Evolutionary conservation across 2,888 invertebrate genomes (phyloP).

Genomic region (Lydus trimaculatus): DNA sequence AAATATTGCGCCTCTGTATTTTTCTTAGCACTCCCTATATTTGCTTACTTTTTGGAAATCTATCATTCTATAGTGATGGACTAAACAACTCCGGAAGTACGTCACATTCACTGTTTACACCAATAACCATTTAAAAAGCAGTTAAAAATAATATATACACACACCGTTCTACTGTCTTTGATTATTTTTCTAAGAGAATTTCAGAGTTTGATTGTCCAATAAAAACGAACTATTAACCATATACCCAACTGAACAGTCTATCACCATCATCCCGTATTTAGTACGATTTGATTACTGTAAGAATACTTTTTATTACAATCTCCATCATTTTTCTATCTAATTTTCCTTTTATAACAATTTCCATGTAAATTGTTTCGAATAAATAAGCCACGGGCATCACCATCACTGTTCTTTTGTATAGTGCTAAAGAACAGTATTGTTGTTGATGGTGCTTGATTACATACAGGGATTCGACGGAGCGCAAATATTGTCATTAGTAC

Average conservation of each 20-base stretch:
- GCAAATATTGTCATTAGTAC: constrained; percentile 43
- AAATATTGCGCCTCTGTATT: constrained; percentile 40
- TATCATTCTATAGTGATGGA: constrained; percentile 35
- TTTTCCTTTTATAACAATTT: constrained; percentile 1
- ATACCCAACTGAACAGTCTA: constrained; percentile 11
- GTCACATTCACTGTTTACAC: constrained; percentile 52
- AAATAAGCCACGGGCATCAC: constrained; percentile 20
- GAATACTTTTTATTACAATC: background rate
- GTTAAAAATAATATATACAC: constrained; percentile 55
- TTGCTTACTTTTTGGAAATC: constrained; percentile 35
- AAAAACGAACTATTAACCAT: constrained; percentile 50
- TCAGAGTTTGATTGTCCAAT: constrained; percentile 56
- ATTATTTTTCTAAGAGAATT: constrained; percentile 57
- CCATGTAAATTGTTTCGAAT: constrained; percentile 19
- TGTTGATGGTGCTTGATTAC: constrained; percentile 49
- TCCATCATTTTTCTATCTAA: background rate
- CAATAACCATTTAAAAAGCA: constrained; percentile 56
- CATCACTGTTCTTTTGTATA: constrained; percentile 25
- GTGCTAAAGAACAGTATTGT: constrained; percentile 54
- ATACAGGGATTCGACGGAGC: constrained; percentile 45
- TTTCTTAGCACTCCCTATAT: constrained; percentile 43
- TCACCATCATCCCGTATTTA: background rate
- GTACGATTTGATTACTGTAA: background rate
- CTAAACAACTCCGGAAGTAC: constrained; percentile 52
- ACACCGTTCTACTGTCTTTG: constrained; percentile 43